Evolutionary conservation across 2,888 invertebrate species (phyloP).

Genomic region (Tipula helvola): DNA sequence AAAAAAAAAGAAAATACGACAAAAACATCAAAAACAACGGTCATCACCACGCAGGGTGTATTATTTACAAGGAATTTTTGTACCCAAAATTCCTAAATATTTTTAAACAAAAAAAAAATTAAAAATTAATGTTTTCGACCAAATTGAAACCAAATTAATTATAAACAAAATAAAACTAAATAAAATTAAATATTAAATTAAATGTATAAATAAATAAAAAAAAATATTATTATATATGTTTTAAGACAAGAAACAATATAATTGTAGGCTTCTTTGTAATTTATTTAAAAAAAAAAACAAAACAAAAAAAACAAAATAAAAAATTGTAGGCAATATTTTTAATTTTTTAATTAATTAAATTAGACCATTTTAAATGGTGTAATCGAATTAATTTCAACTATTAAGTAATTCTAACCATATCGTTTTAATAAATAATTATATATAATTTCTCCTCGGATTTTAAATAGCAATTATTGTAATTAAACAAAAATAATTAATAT

Average conservation of each 20-base stretch:
- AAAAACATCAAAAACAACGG: slow-evolving; percentile 28
- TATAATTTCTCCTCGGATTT: background rate
- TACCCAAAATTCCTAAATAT: slow-evolving; percentile 32
- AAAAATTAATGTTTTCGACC: background rate
- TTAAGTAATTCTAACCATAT: background rate
- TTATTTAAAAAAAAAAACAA: background rate
- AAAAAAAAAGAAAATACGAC: background rate
- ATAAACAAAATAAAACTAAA: slow-evolving; percentile 4
- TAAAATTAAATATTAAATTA: background rate
- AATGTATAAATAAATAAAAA: background rate
- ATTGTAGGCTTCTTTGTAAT: slow-evolving; percentile 7
- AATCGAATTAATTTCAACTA: background rate
- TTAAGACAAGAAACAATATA: background rate
- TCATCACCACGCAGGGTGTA: slow-evolving; percentile 38
- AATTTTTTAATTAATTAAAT: slow-evolving; percentile 5
- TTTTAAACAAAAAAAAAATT: background rate
- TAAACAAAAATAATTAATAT: background rate
- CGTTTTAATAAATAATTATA: background rate
- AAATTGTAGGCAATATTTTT: background rate
- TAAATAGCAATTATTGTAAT: background rate
- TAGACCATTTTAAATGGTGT: background rate
- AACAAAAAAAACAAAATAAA: background rate
- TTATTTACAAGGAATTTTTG: slow-evolving; percentile 29
- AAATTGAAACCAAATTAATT: background rate
- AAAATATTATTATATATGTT: background rate